These are phyloP conservation scores for Tigriopus japonicus DNA, from an alignment of 1,140 invertebrate genomes.

Conservation along the genomic window DNA sequence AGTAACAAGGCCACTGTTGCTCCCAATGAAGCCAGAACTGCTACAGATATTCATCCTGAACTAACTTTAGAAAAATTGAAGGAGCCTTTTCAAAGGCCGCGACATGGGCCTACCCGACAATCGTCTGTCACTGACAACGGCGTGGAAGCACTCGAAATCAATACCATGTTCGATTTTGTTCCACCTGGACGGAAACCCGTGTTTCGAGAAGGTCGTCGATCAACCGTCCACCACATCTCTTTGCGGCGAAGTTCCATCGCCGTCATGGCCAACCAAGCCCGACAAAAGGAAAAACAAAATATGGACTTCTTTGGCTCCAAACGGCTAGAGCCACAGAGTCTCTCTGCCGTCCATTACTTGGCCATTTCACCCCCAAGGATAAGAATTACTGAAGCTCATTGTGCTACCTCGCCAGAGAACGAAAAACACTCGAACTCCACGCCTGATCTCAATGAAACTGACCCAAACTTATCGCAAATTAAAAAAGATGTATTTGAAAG, in stretches of 20 bases:
- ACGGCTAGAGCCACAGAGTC: background rate
- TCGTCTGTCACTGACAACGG: background rate
- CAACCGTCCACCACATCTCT: background rate
- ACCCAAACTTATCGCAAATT: too few relatives aligned
- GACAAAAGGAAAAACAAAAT: background rate
- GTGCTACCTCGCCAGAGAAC: too few relatives aligned
- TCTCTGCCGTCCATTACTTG: slow-evolving; percentile 1
- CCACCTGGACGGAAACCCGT: background rate
- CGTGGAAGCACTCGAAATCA: background rate
- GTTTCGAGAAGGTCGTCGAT: background rate
- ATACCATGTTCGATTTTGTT: slow-evolving; percentile 6
- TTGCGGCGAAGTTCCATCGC: background rate
- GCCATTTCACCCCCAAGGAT: slow-evolving; percentile 3
- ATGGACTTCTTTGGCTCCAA: background rate
- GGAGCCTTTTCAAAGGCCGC: background rate
- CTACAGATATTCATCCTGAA: slow-evolving; percentile 7
- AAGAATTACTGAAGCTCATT: background rate
- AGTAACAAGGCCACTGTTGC: background rate
- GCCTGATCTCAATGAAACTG: too few relatives aligned
- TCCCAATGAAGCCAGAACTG: background rate
- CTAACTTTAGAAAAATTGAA: slow-evolving; percentile 1
- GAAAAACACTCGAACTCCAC: too few relatives aligned
- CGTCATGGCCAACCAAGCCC: background rate
- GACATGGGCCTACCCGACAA: background rate
- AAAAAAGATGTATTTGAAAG: too few relatives aligned